Conservation (phyloP, 1,140 invertebrate genomes). For the Eriocheir sinensis region DNA sequence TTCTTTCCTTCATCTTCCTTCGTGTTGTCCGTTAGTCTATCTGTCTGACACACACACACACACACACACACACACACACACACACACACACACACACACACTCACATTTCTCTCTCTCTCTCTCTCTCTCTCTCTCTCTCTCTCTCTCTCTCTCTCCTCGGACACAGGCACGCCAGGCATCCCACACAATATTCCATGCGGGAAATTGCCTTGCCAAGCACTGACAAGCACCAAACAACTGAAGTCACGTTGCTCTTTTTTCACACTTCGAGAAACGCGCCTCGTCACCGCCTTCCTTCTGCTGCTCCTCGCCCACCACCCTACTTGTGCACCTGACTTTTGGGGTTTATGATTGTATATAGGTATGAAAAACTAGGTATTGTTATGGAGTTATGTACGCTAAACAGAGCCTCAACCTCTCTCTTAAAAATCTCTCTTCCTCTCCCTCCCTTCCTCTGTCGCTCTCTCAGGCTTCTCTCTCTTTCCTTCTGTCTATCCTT, state of each 20-base stretch:
- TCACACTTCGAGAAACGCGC: neutral
- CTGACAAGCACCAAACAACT: neutral
- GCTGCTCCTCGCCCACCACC: too few species aligned
- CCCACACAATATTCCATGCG: neutral
- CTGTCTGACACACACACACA: neutral
- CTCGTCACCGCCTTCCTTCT: neutral
- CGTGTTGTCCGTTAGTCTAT: neutral
- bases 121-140: conserved; percentile 7
- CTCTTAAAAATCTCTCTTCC: neutral
- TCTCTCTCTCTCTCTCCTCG: neutral
- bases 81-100: conserved; percentile 14
- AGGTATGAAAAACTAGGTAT: too few species aligned
- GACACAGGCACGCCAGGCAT: neutral
- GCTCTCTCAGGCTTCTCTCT: too few species aligned
- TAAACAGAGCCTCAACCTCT: too few species aligned
- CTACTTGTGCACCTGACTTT: too few species aligned
- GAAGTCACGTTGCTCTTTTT: neutral
- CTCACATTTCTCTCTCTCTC: neutral
- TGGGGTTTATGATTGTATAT: too few species aligned
- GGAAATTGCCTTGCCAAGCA: neutral
- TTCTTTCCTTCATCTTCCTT: neutral
- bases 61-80: conserved; percentile 14
- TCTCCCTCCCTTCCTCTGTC: too few species aligned
- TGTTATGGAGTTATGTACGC: too few species aligned
- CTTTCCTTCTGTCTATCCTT: too few species aligned